These are phyloP conservation scores for Notolepis coatsorum DNA, from an alignment of 2,797 vertebrate species.

Conservation along the genomic window DNA sequence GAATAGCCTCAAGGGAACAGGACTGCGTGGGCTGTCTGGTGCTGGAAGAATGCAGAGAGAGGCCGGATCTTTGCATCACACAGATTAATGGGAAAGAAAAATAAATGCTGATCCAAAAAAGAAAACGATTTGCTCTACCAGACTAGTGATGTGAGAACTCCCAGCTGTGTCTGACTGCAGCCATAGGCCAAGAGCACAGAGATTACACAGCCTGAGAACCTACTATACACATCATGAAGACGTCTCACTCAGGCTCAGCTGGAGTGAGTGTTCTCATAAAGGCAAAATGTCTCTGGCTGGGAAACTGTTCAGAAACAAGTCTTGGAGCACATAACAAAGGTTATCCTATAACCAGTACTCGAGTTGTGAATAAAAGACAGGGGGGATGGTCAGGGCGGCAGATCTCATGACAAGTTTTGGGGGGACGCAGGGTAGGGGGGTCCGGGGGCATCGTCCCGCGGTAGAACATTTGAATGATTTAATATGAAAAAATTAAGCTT, in stretches of 20 bases:
- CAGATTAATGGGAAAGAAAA: constrained; percentile 52
- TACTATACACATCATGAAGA: constrained; percentile 57
- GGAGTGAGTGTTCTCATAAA: constrained; percentile 41
- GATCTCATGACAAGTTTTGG: too few species aligned
- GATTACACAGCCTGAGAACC: constrained; percentile 75
- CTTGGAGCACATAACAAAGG: too few species aligned
- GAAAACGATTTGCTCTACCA: constrained; percentile 37
- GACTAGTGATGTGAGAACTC: constrained; percentile 72
- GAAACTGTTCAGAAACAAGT: background rate
- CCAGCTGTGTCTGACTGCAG: constrained; percentile 75
- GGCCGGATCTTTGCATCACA: constrained; percentile 33
- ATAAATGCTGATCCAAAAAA: constrained; percentile 55
- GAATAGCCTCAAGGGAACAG: constrained; percentile 9
- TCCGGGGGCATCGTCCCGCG: too few species aligned
- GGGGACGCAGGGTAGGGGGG: too few species aligned
- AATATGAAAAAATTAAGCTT: too few species aligned
- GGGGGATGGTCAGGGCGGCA: too few species aligned
- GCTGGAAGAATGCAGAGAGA: constrained; percentile 23
- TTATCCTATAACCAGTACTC: too few species aligned
- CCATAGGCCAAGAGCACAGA: constrained; percentile 60
- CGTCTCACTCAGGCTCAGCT: constrained; percentile 48
- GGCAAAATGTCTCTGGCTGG: constrained; percentile 20
- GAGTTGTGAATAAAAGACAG: too few species aligned
- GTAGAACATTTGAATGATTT: too few species aligned
- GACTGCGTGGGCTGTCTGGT: background rate